phyloP scores from a whole-genome alignment of 2,113 vertebrate genomes.

The Myocastor coypus region DNA sequence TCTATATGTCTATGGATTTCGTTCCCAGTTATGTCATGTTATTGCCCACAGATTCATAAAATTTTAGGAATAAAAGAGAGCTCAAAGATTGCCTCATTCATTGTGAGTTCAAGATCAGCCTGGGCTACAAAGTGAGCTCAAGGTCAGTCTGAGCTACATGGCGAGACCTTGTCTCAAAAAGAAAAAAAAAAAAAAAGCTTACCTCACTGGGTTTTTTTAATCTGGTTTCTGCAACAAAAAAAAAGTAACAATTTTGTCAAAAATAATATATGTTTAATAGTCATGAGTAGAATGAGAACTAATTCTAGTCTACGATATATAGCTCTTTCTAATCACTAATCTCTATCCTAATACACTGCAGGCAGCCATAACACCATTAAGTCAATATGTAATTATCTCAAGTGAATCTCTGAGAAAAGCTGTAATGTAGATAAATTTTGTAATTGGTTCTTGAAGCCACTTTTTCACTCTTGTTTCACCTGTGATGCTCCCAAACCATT shows the following conservation, averaged over 20 bases:
- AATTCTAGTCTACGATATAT: not conserved
- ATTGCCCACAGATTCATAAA: conserved; percentile 20
- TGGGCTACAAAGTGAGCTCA: too few species aligned
- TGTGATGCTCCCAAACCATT: not conserved
- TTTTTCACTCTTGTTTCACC: not conserved
- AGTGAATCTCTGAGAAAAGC: conserved; percentile 5
- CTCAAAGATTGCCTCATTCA: not conserved
- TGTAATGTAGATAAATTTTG: not conserved
- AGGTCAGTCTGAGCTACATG: too few species aligned
- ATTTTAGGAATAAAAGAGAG: conserved; percentile 4
- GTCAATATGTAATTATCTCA: not conserved
- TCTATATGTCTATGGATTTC: not conserved
- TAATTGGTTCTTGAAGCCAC: conserved; percentile 1
- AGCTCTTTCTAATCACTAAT: not conserved
- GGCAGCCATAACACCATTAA: not conserved
- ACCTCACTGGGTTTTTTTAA: not conserved
- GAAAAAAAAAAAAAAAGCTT: too few species aligned
- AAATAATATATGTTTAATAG: not conserved
- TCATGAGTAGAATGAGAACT: not conserved
- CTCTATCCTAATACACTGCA: not conserved
- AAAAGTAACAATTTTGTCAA: conserved; percentile 35
- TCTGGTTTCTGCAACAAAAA: not conserved
- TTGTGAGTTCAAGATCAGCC: too few species aligned
- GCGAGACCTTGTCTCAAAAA: too few species aligned
- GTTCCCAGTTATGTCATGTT: not conserved